Base-by-base conservation (phyloP, 2,888 invertebrate genomes). In the Strigamia transsilvanica region DNA sequence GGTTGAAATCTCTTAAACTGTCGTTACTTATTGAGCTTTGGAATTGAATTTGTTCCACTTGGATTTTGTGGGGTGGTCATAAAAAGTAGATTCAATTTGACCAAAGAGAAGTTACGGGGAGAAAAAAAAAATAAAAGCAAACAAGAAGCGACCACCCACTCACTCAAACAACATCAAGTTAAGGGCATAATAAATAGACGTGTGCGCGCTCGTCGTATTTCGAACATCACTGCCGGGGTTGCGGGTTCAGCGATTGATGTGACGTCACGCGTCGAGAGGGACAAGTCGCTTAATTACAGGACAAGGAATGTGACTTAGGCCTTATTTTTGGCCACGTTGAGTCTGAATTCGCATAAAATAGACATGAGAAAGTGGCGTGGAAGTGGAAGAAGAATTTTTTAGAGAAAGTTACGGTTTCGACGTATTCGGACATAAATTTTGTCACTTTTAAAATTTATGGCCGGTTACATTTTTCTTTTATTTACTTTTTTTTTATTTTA, bases 11-110 rank as follows among this genome's bases (percentile, higher is more conserved):
- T 73, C 73, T 73, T 73, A 73, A 73, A 73, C 73, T 73, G 73
- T 73, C 73, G 73, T 73, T 73, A 73, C 73, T 73, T 73, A 73
- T 73, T 73, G 73, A 73, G 73, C 73, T 73, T 73, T 73, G 73
- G 73, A 73, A 73, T 73, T 73, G 73, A 73, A 73, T 73, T 73
- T 73, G 73, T 73, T 73, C 73, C 73, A 73, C 73, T 73, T 73
- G 73, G 73, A 73, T 73, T 73, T 73, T 73, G 73, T 73, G 73
- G 73, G 73, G 73, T 73, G 73, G 73, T 32, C 73, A 73, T 73
- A 73, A 73, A 73, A 73, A 73, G 27, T 32, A 73, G 73, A 73
- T 73, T 73, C 73, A 73, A 73, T 73, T 73, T 73, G 73, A 73
- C 73, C 73, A 73, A 73, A 73, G 73, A 73, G 73, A 73, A 73